Percentiles rank a stretch among this genome's conserved stretches.
These are phyloP conservation scores for Oncorhynchus kisutch DNA, from an alignment of 2,113 vertebrate genomes.

Conservation along the genomic window DNA sequence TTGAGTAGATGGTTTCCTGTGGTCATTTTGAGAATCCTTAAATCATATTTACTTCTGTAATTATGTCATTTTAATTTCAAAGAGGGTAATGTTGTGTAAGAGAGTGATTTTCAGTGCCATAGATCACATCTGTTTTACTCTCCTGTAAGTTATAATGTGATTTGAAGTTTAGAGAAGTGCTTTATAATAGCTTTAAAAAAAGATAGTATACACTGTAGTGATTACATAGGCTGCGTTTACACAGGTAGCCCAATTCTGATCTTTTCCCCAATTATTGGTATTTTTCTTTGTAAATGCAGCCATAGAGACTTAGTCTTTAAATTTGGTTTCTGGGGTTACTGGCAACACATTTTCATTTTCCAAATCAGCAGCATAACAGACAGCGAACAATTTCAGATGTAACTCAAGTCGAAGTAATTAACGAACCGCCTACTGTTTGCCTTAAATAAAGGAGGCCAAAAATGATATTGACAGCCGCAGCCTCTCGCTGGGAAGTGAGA, in stretches of 20 bases:
- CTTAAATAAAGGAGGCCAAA: constrained; percentile 12
- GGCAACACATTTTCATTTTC: not conserved
- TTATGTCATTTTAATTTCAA: constrained; percentile 18
- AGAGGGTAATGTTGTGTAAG: constrained; percentile 16
- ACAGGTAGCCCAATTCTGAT: too few species aligned
- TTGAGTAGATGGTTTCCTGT: constrained; percentile 10
- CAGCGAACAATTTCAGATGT: not conserved
- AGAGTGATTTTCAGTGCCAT: not conserved
- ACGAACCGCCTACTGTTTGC: not conserved
- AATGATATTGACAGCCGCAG: constrained; percentile 4
- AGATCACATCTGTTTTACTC: not conserved
- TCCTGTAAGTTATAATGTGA: not conserved
- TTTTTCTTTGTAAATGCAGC: not conserved
- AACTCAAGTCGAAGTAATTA: constrained; percentile 5
- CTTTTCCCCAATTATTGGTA: too few species aligned
- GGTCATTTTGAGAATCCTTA: constrained; percentile 16
- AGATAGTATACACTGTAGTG: too few species aligned
- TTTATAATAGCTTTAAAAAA: too few species aligned
- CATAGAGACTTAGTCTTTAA: not conserved
- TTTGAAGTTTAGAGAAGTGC: not conserved
- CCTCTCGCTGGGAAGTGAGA: constrained; percentile 1
- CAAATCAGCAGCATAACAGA: not conserved
- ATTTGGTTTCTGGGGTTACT: not conserved
- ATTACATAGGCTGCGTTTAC: too few species aligned
- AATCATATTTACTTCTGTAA: constrained; percentile 9